A percentile compares a stretch with the other conserved stretches of the same genome.
These are phyloP conservation scores for Hafferia zeledoni DNA, from an alignment of 2,797 vertebrate species.

Conservation along the genomic window DNA sequence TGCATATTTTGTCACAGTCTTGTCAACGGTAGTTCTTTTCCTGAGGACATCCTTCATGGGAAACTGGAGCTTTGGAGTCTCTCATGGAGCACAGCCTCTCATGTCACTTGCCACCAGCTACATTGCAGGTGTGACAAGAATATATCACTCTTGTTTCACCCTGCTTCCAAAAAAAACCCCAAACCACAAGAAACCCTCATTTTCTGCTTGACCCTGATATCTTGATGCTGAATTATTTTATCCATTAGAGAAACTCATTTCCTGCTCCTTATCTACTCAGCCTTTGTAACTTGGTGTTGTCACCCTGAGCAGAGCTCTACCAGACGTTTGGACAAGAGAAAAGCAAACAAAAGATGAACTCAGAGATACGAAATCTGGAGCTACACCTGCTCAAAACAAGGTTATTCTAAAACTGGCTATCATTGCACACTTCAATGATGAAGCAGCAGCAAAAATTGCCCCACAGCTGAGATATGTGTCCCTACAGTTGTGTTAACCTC, in stretches of 20 bases:
- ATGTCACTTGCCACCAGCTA: not conserved
- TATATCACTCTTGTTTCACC: not conserved
- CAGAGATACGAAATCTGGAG: not conserved
- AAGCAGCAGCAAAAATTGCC: not conserved
- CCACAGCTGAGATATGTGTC: not conserved
- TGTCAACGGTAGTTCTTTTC: not conserved
- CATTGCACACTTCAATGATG: not conserved
- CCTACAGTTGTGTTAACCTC: not conserved
- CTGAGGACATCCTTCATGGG: not conserved
- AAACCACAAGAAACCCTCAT: not conserved
- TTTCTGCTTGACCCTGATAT: not conserved
- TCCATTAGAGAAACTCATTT: not conserved
- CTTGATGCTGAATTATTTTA: not conserved
- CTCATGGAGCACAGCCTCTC: not conserved
- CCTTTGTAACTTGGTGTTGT: not conserved
- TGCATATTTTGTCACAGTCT: not conserved
- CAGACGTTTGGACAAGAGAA: constrained; percentile 10
- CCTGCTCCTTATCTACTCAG: constrained; percentile 6
- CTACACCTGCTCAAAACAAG: not conserved
- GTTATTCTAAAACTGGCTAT: not conserved
- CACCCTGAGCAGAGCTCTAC: not conserved
- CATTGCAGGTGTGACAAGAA: not conserved
- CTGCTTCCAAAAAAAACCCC: not conserved
- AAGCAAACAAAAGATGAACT: constrained; percentile 19
- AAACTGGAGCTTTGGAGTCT: not conserved